Evolutionary conservation across 2,113 vertebrate species (phyloP), one percentile per base, ranked within the genome.

Genomic region (Notechis scutatus): DNA sequence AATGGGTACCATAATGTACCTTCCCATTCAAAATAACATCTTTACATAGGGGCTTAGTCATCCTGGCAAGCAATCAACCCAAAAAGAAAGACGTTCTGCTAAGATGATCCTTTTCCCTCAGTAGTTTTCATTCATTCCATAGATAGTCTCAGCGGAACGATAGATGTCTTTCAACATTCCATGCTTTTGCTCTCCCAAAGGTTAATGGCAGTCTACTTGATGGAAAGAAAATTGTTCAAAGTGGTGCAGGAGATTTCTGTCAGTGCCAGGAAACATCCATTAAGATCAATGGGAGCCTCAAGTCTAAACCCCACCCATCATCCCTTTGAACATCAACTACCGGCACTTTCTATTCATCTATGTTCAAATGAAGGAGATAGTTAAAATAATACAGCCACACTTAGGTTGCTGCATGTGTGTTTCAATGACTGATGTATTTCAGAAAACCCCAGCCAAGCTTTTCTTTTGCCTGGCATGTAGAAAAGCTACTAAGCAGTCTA

Each of bases 131-230:
- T 1, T 93, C 26, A 91, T 89, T 94, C 47, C 81, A 89, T 29
- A 94, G 52, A 96, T 86, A 94, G 95, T 87, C 55, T 9, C 92
- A 61, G 91, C 87, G 94, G 92, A 95, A 93, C 92, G 61, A 95
- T 94, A 23, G 42, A 94, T 59, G 74, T 93, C 8, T 0, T 94
- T 96, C 55, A 52, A 57, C 0, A 1, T 45, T 14, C 15, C 4
- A 0, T 6, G 88, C 0, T 1, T 93, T 87, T 86, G 85, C 94
- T 92, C 23, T 89, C 87, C 4, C 15, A 45, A 93, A n/a, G 92
- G 95, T 94, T 94, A 95, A 89, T 92, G 90, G 8, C 23, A 95
- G 21, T 0, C 0, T 61, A 88, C 90, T 93, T 93, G 20, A 92
- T 47, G 52, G 26, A 92, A 2, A 92, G 14, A 85, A 94, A 95